Evolutionary conservation across 2,797 vertebrate genomes (phyloP).

Genomic region (Streptopelia turtur): DNA sequence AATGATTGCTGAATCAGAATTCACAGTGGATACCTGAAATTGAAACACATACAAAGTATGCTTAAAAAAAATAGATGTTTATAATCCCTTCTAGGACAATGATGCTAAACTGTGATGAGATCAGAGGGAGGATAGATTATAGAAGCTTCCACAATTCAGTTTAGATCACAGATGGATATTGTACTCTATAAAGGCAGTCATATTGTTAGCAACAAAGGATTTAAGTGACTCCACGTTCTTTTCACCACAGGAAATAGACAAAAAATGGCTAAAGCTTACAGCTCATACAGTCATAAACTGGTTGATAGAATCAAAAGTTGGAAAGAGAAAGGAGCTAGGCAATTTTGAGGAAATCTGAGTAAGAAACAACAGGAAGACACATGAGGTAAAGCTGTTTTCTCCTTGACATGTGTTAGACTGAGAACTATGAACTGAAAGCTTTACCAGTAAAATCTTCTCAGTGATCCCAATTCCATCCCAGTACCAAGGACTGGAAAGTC

Average conservation of each 20-base stretch:
- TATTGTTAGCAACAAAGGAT: neutral
- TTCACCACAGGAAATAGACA: neutral
- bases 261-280: neutral
- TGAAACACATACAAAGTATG: neutral
- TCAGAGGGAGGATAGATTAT: neutral
- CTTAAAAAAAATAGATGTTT: neutral
- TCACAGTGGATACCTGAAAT: neutral
- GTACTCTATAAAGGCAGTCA: neutral
- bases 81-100: neutral
- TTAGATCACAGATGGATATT: neutral
- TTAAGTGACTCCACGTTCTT: neutral
- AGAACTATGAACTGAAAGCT: neutral
- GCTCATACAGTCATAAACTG: neutral
- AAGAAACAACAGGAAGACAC: neutral
- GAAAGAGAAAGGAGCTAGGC: neutral
- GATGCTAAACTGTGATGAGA: neutral
- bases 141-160: neutral
- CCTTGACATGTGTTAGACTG: neutral
- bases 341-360: neutral
- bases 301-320: neutral
- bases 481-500: neutral
- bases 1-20: neutral
- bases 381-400: neutral
- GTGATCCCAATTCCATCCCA: neutral
- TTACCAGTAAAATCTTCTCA: neutral